A percentile compares a stretch with the other conserved stretches of the same genome.
phyloP scores from a whole-genome alignment of 2,797 vertebrate species.

The Peromyscus attwateri region DNA sequence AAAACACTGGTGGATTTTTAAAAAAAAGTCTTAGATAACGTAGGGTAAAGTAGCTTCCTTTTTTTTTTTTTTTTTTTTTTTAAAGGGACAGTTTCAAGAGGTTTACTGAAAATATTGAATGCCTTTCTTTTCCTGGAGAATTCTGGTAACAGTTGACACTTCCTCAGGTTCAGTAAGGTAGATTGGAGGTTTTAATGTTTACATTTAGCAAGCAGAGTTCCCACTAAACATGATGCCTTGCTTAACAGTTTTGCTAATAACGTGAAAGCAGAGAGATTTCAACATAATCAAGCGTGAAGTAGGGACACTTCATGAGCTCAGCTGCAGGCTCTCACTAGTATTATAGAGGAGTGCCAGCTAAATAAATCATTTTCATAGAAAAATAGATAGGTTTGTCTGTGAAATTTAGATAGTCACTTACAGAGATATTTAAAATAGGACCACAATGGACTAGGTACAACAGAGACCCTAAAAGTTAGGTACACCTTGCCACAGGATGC shows the following conservation, averaged over 20 bases:
- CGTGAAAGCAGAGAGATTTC: conserved; percentile 58
- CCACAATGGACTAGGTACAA: neutral
- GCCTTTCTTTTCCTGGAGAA: conserved; percentile 57
- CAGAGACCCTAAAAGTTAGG: conserved; percentile 61
- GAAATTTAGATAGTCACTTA: conserved; percentile 78
- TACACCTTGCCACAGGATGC: neutral
- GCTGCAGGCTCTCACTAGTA: conserved; percentile 71
- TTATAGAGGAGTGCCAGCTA: conserved; percentile 72
- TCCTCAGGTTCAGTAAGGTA: conserved; percentile 45
- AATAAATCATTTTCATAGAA: conserved; percentile 59
- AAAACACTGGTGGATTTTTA: conserved; percentile 23
- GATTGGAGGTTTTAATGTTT: neutral
- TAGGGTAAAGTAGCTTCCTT: neutral
- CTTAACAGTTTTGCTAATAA: conserved; percentile 68
- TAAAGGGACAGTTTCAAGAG: neutral
- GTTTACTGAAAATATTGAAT: conserved; percentile 59
- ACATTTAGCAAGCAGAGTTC: neutral
- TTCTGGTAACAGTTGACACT: neutral
- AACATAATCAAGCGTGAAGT: conserved; percentile 67
- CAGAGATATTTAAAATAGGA: conserved; percentile 54
- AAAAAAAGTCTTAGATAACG: conserved; percentile 62
- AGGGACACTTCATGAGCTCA: conserved; percentile 62
- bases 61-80: neutral
- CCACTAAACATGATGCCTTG: neutral
- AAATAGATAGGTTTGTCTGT: conserved; percentile 53